Conservation (phyloP, 2,797 vertebrate genomes). For the Eptatretus atami region DNA sequence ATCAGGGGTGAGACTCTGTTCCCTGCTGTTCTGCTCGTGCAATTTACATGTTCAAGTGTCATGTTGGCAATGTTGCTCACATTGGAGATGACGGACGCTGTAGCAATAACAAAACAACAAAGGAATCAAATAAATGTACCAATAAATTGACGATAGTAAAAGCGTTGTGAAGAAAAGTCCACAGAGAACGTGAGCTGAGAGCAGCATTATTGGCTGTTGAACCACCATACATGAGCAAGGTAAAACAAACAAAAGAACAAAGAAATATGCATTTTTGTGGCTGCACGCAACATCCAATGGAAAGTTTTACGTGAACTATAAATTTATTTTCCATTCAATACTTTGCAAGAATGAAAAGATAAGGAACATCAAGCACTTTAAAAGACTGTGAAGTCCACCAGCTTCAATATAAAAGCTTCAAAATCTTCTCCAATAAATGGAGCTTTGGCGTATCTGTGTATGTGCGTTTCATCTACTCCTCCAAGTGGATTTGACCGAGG, state of each 20-base stretch:
- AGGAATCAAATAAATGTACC: neutral
- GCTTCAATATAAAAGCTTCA: too few species aligned
- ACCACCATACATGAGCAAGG: neutral
- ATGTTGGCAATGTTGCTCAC: slow-evolving; percentile 66
- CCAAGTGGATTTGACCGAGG: too few species aligned
- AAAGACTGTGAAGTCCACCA: too few species aligned
- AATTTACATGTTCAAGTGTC: slow-evolving; percentile 29
- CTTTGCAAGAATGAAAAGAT: too few species aligned
- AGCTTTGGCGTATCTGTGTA: too few species aligned
- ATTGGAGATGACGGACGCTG: slow-evolving; percentile 29
- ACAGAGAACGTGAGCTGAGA: too few species aligned
- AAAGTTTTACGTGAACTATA: neutral
- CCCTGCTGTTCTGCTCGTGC: slow-evolving; percentile 17
- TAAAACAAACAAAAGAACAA: neutral
- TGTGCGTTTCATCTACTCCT: too few species aligned
- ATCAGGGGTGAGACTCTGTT: slow-evolving; percentile 12
- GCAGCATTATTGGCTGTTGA: neutral
- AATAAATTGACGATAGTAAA: slow-evolving; percentile 11
- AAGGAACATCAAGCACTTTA: too few species aligned
- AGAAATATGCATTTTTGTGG: neutral
- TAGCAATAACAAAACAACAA: slow-evolving; percentile 10
- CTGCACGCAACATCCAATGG: neutral
- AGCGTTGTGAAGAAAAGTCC: too few species aligned
- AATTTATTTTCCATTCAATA: too few species aligned
- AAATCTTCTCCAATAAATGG: too few species aligned